Evolutionary conservation across 2,113 vertebrate genomes (phyloP).

Genomic region (Grus americana): DNA sequence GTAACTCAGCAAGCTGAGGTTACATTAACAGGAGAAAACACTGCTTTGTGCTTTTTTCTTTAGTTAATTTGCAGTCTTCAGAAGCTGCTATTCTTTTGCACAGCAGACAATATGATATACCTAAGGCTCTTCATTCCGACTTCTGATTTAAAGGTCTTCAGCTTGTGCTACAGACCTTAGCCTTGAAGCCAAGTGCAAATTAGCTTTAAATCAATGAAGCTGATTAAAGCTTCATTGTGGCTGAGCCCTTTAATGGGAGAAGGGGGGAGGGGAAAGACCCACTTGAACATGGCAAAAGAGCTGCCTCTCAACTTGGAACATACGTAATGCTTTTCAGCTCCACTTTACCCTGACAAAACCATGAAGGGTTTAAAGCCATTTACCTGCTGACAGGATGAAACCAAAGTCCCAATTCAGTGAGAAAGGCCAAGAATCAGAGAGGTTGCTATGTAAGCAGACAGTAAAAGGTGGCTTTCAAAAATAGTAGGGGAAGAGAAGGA

Average conservation of each 20-base stretch:
- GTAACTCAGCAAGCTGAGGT: constrained; percentile 55
- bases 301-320: constrained; percentile 79
- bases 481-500: neutral
- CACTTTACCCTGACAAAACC: constrained; percentile 71
- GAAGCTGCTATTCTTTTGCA: constrained; percentile 69
- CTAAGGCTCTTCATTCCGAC: constrained; percentile 75
- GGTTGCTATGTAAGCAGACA: constrained; percentile 79
- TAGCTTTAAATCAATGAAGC: constrained; percentile 86
- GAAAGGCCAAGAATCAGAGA: constrained; percentile 87
- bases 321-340: constrained; percentile 77
- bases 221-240: constrained; percentile 84
- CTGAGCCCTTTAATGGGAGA: constrained; percentile 67
- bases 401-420: constrained; percentile 78
- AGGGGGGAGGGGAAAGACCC: constrained; percentile 43
- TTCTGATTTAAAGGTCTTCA: constrained; percentile 81
- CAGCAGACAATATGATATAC: constrained; percentile 75
- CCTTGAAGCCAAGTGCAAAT: constrained; percentile 86
- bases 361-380: constrained; percentile 79
- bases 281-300: constrained; percentile 78
- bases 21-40: constrained; percentile 65
- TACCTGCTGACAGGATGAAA: constrained; percentile 82
- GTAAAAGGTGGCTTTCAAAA: constrained; percentile 72
- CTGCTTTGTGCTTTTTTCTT: constrained; percentile 58
- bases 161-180: constrained; percentile 78
- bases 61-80: constrained; percentile 73